Evolutionary conservation across 1,140 invertebrate genomes (phyloP), one percentile per base, ranked within the genome.

Genomic region (Macrocentrus cingulum): DNA sequence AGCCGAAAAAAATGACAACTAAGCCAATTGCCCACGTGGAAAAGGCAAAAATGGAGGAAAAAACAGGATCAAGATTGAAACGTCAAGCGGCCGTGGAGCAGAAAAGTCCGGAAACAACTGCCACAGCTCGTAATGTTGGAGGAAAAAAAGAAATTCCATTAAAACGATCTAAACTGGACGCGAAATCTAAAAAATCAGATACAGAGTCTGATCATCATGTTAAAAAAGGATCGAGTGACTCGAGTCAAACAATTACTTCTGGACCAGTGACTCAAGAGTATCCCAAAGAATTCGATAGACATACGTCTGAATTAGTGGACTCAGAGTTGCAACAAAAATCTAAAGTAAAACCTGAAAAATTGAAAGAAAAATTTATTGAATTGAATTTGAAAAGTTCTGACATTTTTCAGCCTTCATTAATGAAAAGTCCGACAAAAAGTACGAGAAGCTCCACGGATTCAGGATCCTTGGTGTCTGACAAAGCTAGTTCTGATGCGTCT

Each of bases 41-140:
- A 15, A 78, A 69, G 56, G 66, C 68, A 45, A 68, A 66, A 18
- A 62, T 67, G 7, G 2, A 23, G 0, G 37, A 19, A n/a, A 60
- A 29, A 41, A 51, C 32, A 7, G 36, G 32, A 7, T 64, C 53
- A 8, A 69, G 65, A 54, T 22, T 61, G 25, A 67, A 60, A 55
- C 63, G 55, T 44, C 67, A 67, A 25, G 25, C 20, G 8, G 63
- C 59, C 68, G 19, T 66, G 0, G 64, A 67, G 8, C 45, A 55
- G 22, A 64, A 65, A 50, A 52, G 63, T 41, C 7, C n/a, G 0
- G 63, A 60, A 9, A 71, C 65, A 45, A 34, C 18, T n/a, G 13
- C 23, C 2, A 19, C 37, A 1, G 16, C 18, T 5, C 55, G 41
- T 8, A 56, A 66, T 6, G 2, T 13, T 11, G 63, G 61, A 1